Percentiles rank a stretch among this genome's conserved stretches.
Conservation (phyloP, 1,140 invertebrate genomes). For the Trichogramma pretiosum region DNA sequence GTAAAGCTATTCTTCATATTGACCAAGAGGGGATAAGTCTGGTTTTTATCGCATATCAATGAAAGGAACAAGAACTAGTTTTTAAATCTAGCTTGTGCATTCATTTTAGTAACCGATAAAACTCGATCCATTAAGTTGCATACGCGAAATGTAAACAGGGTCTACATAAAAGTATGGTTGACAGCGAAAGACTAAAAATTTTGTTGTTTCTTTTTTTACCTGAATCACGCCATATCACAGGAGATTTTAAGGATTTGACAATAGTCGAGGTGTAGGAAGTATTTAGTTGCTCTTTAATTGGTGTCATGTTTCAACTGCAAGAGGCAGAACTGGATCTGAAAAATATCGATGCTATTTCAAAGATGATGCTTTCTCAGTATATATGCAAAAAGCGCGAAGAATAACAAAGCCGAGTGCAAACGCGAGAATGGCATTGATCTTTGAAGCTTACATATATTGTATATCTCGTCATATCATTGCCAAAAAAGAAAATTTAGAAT, state of each 20-base stretch:
- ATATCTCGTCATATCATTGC: constrained; percentile 40
- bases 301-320: too few relatives aligned
- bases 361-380: background rate
- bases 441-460: constrained; percentile 30
- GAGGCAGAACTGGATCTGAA: too few relatives aligned
- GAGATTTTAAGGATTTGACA: too few relatives aligned
- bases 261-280: too few relatives aligned
- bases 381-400: too few relatives aligned
- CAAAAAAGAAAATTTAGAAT: constrained; percentile 9
- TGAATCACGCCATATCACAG: background rate
- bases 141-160: background rate
- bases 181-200: background rate
- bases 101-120: constrained; percentile 4
- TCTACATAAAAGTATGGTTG: background rate
- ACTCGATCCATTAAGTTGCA: constrained; percentile 7
- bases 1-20: constrained; percentile 23
- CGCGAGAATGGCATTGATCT: background rate
- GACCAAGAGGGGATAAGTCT: constrained; percentile 41
- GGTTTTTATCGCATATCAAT: constrained; percentile 43
- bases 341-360: background rate
- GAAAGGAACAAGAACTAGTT: constrained; percentile 21
- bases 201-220: background rate
- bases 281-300: too few relatives aligned
- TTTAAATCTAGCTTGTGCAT: constrained; percentile 38
- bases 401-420: too few relatives aligned